Base-by-base conservation (phyloP, 2,888 invertebrate genomes). In the Malthinus flaveolus region DNA sequence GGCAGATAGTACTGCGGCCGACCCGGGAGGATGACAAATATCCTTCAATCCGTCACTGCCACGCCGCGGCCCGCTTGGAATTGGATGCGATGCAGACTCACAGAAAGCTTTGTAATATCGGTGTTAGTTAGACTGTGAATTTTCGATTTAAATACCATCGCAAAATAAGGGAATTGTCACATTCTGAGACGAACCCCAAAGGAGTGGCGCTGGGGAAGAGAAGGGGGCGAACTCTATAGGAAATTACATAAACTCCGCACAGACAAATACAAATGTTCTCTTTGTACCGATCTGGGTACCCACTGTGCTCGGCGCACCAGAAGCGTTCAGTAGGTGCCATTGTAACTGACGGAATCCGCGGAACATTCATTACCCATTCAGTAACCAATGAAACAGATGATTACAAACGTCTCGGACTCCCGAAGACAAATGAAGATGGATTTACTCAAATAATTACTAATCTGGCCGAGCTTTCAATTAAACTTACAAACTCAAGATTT, bases 1-100 rank as follows among this genome's bases (percentile, higher is more conserved):
- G 71, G 66, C 68, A 72, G 75, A 75, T 75, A 71, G 79, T 79
- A 76, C 74, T 77, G 78, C 73, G 79, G 77, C 79, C 75, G 76
- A 77, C 75, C 79, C 79, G 79, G 80, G 79, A 83, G 84, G 85
- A 86, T 86, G 86, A 86, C 85, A 85, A 86, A 86, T 86, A 82
- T 80, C 77, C 78, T 80, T 78, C 85, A 83, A 86, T 86, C 83
- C 84, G 85, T 86, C 86, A 86, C 83, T 85, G 86, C 85, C 86
- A 78, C 68, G 75, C 75, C 74, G 76, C 75, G 77, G 79, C 76
- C 77, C 77, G 77, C 77, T 76, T 73, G 78, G 79, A 79, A 79
- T 79, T 79, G 79, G 79, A 79, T 79, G 78, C 78, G 77, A 76
- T 78, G 76, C 77, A 77, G 78, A 76, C 77, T 76, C 78, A 78